Percentiles rank a stretch among this genome's conserved stretches.
Evolutionary conservation across 2,888 invertebrate genomes (phyloP).

Genomic region (Anoplius nigerrimus): DNA sequence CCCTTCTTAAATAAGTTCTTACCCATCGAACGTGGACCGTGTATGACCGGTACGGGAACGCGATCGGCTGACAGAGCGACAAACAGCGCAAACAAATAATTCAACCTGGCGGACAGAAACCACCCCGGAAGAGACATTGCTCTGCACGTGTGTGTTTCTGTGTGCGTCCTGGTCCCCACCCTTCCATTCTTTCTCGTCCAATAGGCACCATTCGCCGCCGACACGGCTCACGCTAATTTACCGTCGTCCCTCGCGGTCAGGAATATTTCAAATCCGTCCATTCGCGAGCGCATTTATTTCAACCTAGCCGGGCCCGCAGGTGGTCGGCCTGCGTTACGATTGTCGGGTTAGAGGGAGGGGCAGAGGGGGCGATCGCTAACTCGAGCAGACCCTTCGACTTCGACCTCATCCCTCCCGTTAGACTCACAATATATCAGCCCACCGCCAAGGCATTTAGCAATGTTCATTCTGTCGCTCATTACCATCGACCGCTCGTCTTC

Average conservation of each 20-base stretch:
- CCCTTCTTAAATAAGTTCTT: too few relatives aligned
- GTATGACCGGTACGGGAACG: too few relatives aligned
- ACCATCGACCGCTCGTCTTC: constrained; percentile 36
- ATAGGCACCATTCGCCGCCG: too few relatives aligned
- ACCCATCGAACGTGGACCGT: too few relatives aligned
- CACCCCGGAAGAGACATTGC: background rate
- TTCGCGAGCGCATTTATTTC: constrained; percentile 16
- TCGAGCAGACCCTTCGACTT: too few relatives aligned
- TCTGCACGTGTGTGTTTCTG: background rate
- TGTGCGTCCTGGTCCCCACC: background rate
- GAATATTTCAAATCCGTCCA: constrained; percentile 45
- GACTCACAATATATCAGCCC: constrained; percentile 55
- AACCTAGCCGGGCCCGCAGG: constrained; percentile 31
- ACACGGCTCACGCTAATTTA: constrained; percentile 18
- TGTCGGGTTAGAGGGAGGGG: background rate
- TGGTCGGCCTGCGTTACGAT: constrained; percentile 33
- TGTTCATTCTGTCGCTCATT: constrained; percentile 64
- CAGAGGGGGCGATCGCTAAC: too few relatives aligned
- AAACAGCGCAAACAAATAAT: background rate
- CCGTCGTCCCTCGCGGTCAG: constrained; percentile 19
- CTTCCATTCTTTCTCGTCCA: background rate
- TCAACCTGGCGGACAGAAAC: too few relatives aligned
- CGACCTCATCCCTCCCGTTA: constrained; percentile 33
- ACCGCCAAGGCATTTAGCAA: constrained; percentile 56
- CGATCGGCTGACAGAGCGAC: background rate